Evolutionary conservation across 2,797 vertebrate genomes (phyloP), one percentile per base, ranked within the genome.

Genomic region (Melanotaenia maccullochi): DNA sequence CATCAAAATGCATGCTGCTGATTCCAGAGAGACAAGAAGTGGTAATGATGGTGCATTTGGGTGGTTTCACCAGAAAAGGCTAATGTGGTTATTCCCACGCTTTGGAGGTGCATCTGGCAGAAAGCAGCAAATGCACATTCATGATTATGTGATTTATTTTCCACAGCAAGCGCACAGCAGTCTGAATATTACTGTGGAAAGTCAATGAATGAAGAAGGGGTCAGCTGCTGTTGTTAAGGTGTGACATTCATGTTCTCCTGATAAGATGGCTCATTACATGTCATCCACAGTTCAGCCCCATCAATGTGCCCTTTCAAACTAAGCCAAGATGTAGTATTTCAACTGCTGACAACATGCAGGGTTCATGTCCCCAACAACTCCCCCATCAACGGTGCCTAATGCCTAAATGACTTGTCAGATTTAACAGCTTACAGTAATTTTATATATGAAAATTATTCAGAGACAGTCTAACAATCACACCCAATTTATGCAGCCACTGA

Each of bases 81-180:
- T 69, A 82, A 86, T 47, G 35, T 65, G 79, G 79, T 85, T 85
- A 85, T 83, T 86, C 74, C 82, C 73, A 84, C 60, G 58, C 64
- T 76, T 74, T 5, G 0, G 69, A 79, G 54, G 70, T 60, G 22
- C 66, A 73, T 64, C 75, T 82, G 73, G 65, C 35, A 64, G 70
- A 40, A 33, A 72, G 63, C 20, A 44, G 73, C 40, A 40, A 78
- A 83, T 79, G 51, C 68, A 78, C 83, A 87, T 84, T 79, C 70
- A 87, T 73, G 44, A 72, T 67, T 52, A 25, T 68, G 49, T 38
- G 61, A 68, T 77, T 68, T 71, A 25, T 54, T 80, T 87, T 83
- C 68, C 59, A 68, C 12, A 60, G 57, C 44, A 5, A 68, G 32
- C 20, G 8, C 44, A 54, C 20, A 38, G 38, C 35, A 49, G 16